Base-by-base conservation (phyloP, 2,113 vertebrate genomes). In the Equus quagga region DNA sequence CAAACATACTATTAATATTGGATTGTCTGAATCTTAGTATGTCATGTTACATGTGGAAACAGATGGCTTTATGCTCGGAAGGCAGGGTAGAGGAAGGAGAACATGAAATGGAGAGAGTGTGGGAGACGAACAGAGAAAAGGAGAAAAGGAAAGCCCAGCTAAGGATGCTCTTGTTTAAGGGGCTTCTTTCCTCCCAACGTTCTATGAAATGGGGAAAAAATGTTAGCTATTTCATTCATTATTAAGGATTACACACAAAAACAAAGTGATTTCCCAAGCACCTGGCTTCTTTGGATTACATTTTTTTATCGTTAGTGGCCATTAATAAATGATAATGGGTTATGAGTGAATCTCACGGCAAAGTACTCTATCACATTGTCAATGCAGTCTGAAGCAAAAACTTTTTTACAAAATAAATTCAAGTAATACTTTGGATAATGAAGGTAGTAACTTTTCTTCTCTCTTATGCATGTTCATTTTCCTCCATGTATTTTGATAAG, bases 1-100 rank as follows among this genome's bases (percentile, higher is more conserved):
- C 98, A 99, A 99, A 99, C 36, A 41, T 80, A 44, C 58, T 49
- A 58, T 24, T 70, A 73, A 78, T 28, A 67, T 5, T 83, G 13
- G 72, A 12, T 33, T 67, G 8, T 44, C 73, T 65, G 36, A 44
- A 11, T 41, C 31, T 79, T 56, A 81, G 49, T 33, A 79, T 31
- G 19, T 51, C 6, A 31, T 9, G 60, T 41, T 41, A 49, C 9
- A 60, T 65, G 79, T 3, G 15, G 23, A 78, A 62, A 33, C 0
- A 84, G 49, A 65, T 31, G n/a, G 14, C 0, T 11, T 58, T 84
- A 51, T 17, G 28, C 11, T 28, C 64, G 70, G 64, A 78, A 83
- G 44, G 10, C 64, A 49, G 24, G 46, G 54, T 41, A 93, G n/a
- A 78, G 17, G 24, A 70, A 92, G 56, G 14, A 65, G 56, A 94